Conservation (phyloP, 2,888 invertebrate genomes). For the Temnothorax unifasciatus region DNA sequence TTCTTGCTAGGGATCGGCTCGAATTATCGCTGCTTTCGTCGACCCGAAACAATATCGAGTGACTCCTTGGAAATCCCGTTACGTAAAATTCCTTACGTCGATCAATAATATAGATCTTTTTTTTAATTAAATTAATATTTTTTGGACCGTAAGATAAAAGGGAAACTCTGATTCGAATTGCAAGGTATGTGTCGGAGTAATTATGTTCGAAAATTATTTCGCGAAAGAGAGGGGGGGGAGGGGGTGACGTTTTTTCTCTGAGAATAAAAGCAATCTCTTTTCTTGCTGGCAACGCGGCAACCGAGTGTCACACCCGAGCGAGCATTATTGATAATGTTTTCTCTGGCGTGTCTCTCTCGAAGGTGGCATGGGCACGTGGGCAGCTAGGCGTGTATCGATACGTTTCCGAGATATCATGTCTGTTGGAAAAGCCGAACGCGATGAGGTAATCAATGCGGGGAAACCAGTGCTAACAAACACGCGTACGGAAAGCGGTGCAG, state of each 20-base stretch:
- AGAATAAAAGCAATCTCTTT: conserved; percentile 14
- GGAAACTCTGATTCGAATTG: background rate
- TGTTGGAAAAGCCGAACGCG: conserved; percentile 60
- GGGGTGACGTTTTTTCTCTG: background rate
- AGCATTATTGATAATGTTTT: conserved; percentile 41
- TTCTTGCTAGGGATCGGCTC: conserved; percentile 16
- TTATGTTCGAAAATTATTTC: background rate
- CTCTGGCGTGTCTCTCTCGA: conserved; percentile 30
- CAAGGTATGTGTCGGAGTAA: background rate
- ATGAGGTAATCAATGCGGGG: conserved; percentile 39
- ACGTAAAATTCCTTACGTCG: background rate
- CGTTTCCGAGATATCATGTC: conserved; percentile 47
- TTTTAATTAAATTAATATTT: background rate
- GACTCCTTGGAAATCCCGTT: background rate
- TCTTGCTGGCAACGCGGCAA: conserved; percentile 9
- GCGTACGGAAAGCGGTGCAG: background rate
- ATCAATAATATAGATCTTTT: background rate
- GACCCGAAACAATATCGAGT: background rate
- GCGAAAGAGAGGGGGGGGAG: background rate
- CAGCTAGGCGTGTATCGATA: conserved; percentile 58
- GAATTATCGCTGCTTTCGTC: conserved; percentile 20
- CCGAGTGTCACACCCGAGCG: conserved; percentile 35
- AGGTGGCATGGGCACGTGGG: conserved; percentile 57
- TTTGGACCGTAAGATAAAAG: background rate
- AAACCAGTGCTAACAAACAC: background rate